Base-by-base conservation (phyloP, 1,140 invertebrate species). In the Paramacrobiotus metropolitanus region DNA sequence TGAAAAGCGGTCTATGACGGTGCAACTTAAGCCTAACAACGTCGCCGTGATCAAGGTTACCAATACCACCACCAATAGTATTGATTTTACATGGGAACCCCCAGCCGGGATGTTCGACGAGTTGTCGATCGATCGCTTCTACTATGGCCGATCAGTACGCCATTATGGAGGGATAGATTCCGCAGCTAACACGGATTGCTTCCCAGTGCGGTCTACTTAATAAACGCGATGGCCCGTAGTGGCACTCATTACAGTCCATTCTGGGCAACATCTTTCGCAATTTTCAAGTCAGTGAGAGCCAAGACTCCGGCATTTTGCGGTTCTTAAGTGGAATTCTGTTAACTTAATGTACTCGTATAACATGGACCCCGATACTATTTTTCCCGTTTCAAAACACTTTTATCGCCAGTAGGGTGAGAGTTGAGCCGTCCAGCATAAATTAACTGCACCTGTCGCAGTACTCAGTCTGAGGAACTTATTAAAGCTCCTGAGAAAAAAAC, bases 41-140 rank as follows among this genome's bases (percentile, higher is more conserved):
- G 83, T 91, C 31, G 82, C 79, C 0, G 73, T 77, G 28, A 81
- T 92, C 44, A 83, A 84, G 70, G 84, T 86, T 1, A 80, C 82
- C 0, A 76, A 79, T 34, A 79, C 89, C 28, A 82, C 82, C 31
- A 85, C 87, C 67, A 83, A 82, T 1, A 81, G 83, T 68, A 83
- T 92, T 29, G 81, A 81, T 1, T 71, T 93, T 31, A 77, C 77
- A 3, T 92, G 88, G 88, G 82, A 82, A 63, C 74, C 77, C 61
- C 87, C 87, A 1, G 75, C 77, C 44, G 87, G 88, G 55, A 85
- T 88, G 72, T 86, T 81, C 73, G 84, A 87, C 66, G 83, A 82
- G 31, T 92, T 89, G 73, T 83, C 90, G 30, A 34, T 62, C 61
- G 60, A n/a, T n/a, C n/a, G 18, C 34, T 66, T 64, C 80, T 90